Percentiles rank a stretch among this genome's conserved stretches.
phyloP scores from a whole-genome alignment of 1,140 invertebrate species.

The Apis florea region DNA sequence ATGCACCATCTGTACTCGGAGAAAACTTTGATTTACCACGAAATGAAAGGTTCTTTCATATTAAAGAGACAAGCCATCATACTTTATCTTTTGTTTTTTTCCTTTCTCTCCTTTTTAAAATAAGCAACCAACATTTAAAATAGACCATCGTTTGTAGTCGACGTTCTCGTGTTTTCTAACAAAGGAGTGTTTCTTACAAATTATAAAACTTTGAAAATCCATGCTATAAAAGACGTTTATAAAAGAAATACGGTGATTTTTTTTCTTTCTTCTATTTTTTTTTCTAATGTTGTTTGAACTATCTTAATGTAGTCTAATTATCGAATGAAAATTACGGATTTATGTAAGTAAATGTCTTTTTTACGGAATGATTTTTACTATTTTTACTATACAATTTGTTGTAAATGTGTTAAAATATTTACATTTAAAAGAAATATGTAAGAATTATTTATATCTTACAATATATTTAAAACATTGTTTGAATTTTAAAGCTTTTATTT shows the following conservation, averaged over 20 bases:
- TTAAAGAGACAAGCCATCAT: constrained; percentile 28
- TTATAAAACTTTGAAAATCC: constrained; percentile 9
- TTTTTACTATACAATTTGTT: background rate
- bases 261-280: no score
- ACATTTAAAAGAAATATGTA: background rate
- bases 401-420: background rate
- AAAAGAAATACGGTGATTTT: background rate
- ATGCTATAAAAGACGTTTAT: background rate
- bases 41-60: constrained; percentile 39
- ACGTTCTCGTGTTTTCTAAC: background rate
- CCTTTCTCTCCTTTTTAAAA: constrained; percentile 20
- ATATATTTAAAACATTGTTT: background rate
- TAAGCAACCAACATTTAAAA: constrained; percentile 41
- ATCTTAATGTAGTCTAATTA: no score
- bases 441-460: background rate
- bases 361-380: background rate
- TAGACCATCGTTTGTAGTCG: constrained; percentile 12
- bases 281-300: background rate
- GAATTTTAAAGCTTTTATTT: no score
- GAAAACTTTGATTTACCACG: constrained; percentile 35
- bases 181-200: constrained; percentile 2
- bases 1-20: constrained; percentile 19
- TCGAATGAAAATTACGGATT: no score
- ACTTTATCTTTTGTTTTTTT: constrained; percentile 22
- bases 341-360: background rate